Base-by-base conservation (phyloP, 1,140 invertebrate species). In the Lethrus apterus region DNA sequence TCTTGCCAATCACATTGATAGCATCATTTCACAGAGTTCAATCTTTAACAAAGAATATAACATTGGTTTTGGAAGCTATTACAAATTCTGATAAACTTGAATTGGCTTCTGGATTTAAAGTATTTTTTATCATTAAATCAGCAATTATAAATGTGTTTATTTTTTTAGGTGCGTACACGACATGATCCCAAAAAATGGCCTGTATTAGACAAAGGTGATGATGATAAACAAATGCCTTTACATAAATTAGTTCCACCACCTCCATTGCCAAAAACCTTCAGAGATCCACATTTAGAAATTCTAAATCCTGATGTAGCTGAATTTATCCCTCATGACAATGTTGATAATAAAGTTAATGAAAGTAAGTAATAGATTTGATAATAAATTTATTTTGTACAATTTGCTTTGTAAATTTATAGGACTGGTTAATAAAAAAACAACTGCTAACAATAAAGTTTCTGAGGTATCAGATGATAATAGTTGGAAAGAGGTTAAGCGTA, bases 21-120 rank as follows among this genome's bases (percentile, higher is more conserved):
- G 92, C 93, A 19, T 93, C 90, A 11, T 99, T 99, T 71, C 89
- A 93, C 69, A 80, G 96, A 54, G 85, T 99, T 38, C 82, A 91
- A 56, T 80, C 80, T 14, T 71, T 97, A 48, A 95, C 91, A 9
- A 78, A 81, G 38, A 90, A 98, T 65, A 70, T 94, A 34, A 72
- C 77, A 48, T 68, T 93, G 14, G 84, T 99, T 41, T 74, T 90
- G 18, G 79, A 84, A 62, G 82, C 89, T 2, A 84, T 95, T 46
- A 73, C 79, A 33, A 79, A 83, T 43, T 93, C 90, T 10, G 80
- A 86, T 46, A 80, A 83, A 64, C 70, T 96, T 31, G 88, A 96
- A 70, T 68, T 95, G 33, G 75, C 83, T 15, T 29, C 44, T 20
- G 79, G 78, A 44, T 81, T 81, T 57, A 87, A 86, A 75, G 84